These are phyloP conservation scores for Lepilemur ruficaudatus DNA, from an alignment of 2,797 vertebrate genomes.

Conservation along the genomic window DNA sequence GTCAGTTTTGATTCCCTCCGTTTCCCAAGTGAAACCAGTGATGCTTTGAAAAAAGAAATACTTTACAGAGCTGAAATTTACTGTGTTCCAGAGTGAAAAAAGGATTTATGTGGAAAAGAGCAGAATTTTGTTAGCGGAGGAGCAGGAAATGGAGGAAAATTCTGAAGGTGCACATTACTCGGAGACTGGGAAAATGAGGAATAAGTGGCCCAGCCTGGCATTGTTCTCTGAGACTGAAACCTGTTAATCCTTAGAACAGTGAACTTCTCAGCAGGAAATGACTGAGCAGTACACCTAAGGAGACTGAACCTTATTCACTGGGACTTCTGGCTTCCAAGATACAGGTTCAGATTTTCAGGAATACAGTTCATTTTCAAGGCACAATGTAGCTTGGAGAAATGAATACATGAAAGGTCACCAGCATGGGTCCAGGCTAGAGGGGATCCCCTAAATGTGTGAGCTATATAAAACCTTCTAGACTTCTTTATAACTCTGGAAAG, in stretches of 20 bases:
- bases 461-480: background rate
- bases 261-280: background rate
- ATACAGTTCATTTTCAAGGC: background rate
- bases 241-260: background rate
- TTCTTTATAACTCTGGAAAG: background rate
- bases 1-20: background rate
- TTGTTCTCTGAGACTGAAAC: background rate
- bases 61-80: background rate
- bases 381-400: background rate
- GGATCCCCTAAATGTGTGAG: background rate
- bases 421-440: background rate
- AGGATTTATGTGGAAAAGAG: background rate
- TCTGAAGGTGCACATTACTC: too few relatives aligned
- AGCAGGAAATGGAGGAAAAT: rapidly evolving
- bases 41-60: background rate
- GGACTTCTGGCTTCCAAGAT: background rate
- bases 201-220: too few relatives aligned
- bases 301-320: background rate
- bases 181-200: background rate
- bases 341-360: background rate
- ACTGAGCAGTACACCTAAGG: background rate
- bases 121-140: background rate
- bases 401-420: background rate
- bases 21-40: background rate
- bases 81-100: background rate